phyloP scores from a whole-genome alignment of 2,797 vertebrate species.

The Philypnodon macrostomus region DNA sequence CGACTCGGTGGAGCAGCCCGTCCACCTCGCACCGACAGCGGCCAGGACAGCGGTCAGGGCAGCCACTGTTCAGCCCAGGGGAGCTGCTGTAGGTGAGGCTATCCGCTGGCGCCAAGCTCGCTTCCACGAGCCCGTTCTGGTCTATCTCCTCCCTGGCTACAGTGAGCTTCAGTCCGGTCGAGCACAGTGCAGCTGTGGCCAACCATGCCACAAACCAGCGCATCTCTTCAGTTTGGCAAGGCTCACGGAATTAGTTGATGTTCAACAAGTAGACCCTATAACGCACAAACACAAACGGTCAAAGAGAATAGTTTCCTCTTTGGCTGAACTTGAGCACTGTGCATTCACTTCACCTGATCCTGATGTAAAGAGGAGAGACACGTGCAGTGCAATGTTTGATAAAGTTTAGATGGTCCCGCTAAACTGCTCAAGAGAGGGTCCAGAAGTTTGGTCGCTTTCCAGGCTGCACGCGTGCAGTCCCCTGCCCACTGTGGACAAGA shows the following conservation, averaged over 20 bases:
- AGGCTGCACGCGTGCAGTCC: conserved; percentile 45
- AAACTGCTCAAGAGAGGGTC: conserved; percentile 5
- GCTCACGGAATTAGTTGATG: neutral
- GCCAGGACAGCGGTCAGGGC: conserved; percentile 64
- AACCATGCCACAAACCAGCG: conserved; percentile 25
- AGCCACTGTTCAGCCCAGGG: conserved; percentile 4
- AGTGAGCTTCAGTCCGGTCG: conserved; percentile 11
- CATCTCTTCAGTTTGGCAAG: conserved; percentile 26
- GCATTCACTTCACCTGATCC: neutral
- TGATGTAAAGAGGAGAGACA: neutral
- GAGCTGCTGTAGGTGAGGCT: too few relatives aligned
- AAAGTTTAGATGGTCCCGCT: conserved; percentile 9
- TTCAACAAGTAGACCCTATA: neutral
- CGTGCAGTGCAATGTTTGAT: neutral
- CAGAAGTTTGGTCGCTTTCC: conserved; percentile 30
- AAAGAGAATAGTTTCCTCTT: conserved; percentile 3
- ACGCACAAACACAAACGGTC: neutral
- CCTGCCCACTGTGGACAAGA: conserved; percentile 21
- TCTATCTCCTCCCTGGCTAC: conserved; percentile 14
- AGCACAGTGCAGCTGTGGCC: conserved; percentile 32
- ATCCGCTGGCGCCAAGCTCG: neutral
- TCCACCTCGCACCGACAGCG: conserved; percentile 82
- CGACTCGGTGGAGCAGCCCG: conserved; percentile 76
- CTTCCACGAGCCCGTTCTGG: neutral
- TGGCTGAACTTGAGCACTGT: neutral